These are phyloP conservation scores for Napeogenes inachia DNA, from an alignment of 2,888 invertebrate genomes.

Conservation along the genomic window DNA sequence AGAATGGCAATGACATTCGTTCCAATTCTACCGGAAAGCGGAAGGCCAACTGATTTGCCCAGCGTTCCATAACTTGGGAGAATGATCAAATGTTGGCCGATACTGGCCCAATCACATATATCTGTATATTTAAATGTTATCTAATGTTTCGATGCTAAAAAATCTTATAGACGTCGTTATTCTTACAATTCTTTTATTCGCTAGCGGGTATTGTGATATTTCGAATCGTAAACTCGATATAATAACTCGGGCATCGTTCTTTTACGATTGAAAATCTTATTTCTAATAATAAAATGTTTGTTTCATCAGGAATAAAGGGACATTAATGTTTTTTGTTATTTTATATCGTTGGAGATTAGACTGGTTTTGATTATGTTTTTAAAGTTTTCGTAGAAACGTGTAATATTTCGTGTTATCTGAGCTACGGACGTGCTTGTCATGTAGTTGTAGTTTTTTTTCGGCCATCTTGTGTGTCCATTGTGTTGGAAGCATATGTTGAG, in stretches of 20 bases:
- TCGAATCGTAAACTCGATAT: conserved; percentile 64
- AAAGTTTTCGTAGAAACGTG: conserved; percentile 45
- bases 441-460: conserved; percentile 17
- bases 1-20: conserved; percentile 71
- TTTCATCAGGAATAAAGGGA: conserved; percentile 65
- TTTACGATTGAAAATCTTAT: conserved; percentile 74
- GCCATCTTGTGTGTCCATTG: conserved; percentile 30
- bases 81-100: too few relatives aligned
- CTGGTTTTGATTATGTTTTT: conserved; percentile 17
- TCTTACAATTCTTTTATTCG: conserved; percentile 34
- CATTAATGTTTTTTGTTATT: conserved; percentile 58
- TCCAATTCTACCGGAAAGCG: conserved; percentile 51
- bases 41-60: conserved; percentile 8
- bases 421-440: conserved; percentile 44
- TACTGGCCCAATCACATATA: too few relatives aligned
- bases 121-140: too few relatives aligned
- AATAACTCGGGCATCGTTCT: conserved; percentile 60
- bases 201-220: conserved; percentile 55
- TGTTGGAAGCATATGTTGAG: conserved; percentile 20
- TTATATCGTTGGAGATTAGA: conserved; percentile 45
- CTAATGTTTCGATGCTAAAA: too few relatives aligned
- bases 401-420: conserved; percentile 57
- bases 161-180: conserved; percentile 6
- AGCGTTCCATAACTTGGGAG: not conserved
- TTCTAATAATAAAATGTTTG: conserved; percentile 75